Percentiles rank a stretch among this genome's conserved stretches.
Conservation (phyloP, 2,888 invertebrate genomes). For the Aleiodes testaceus region DNA sequence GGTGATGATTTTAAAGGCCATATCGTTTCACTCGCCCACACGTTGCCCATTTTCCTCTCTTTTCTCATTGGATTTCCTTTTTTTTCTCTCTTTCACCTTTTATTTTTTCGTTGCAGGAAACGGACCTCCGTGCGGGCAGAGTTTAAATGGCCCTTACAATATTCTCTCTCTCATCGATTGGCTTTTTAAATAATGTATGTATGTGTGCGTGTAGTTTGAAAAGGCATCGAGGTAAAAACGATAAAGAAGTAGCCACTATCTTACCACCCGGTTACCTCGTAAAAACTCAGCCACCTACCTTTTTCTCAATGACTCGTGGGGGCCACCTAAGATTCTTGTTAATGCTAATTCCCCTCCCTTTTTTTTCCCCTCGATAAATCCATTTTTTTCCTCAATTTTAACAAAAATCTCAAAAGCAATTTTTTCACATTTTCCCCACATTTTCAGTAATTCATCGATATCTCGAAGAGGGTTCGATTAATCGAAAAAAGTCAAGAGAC, state of each 20-base stretch:
- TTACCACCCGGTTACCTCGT: slow-evolving; percentile 43
- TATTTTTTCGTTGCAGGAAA: slow-evolving; percentile 9
- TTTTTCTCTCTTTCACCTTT: not conserved
- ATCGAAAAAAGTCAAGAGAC: too few relatives aligned
- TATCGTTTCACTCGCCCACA: slow-evolving; percentile 42
- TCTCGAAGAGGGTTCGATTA: too few relatives aligned
- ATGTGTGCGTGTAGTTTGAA: not conserved
- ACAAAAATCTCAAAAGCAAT: not conserved
- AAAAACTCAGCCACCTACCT: slow-evolving; percentile 34
- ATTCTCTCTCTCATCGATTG: slow-evolving; percentile 33
- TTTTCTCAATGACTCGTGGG: slow-evolving; percentile 29
- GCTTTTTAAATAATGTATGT: slow-evolving; percentile 1
- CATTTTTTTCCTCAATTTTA: not conserved
- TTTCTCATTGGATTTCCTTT: not conserved
- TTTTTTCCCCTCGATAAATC: slow-evolving; percentile 8
- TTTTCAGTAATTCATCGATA: too few relatives aligned
- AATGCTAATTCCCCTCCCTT: slow-evolving; percentile 13
- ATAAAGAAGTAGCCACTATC: slow-evolving; percentile 48
- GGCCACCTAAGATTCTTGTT: slow-evolving; percentile 34
- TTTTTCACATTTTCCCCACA: not conserved
- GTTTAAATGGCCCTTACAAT: slow-evolving; percentile 28
- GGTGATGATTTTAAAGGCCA: slow-evolving; percentile 39
- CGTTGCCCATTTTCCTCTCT: slow-evolving; percentile 32
- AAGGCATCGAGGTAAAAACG: slow-evolving; percentile 32
- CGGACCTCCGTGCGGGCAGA: slow-evolving; percentile 40